phyloP scores from a whole-genome alignment of 2,888 invertebrate genomes.

The Antheraea assamensis region DNA sequence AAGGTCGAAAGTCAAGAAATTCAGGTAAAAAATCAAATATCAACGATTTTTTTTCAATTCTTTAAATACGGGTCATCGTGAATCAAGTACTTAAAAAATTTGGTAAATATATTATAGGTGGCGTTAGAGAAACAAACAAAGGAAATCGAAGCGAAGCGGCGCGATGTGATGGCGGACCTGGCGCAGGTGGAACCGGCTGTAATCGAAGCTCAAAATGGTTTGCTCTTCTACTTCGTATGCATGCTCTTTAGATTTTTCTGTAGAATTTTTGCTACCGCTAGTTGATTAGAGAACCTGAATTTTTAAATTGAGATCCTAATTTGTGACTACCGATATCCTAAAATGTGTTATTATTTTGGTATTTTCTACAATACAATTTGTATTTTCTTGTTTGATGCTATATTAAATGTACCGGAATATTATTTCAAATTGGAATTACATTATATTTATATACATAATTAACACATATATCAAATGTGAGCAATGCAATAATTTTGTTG shows the following conservation, averaged over 20 bases:
- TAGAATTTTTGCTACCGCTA: conserved; percentile 17
- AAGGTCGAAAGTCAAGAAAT: conserved; percentile 99
- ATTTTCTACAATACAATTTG: neutral
- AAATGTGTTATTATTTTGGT: neutral
- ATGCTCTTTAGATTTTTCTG: conserved; percentile 26
- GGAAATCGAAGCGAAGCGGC: conserved; percentile 96
- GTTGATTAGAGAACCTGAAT: neutral
- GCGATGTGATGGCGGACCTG: conserved; percentile 97
- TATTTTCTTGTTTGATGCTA: neutral
- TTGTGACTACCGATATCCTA: conserved; percentile 9
- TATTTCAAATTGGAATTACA: neutral
- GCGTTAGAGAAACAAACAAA: conserved; percentile 94
- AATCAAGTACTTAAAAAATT: neutral
- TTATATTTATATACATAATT: too few species aligned
- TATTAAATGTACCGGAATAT: neutral
- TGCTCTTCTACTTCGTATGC: conserved; percentile 54
- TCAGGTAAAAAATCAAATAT: conserved; percentile 81
- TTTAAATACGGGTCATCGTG: neutral
- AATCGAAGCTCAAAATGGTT: conserved; percentile 98
- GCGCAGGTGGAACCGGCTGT: conserved; percentile 99
- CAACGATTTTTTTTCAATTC: neutral
- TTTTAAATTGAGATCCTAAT: conserved; percentile 5
- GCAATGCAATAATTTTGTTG: neutral
- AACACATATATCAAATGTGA: neutral
- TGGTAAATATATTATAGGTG: conserved; percentile 54